Base-by-base conservation (phyloP, 2,888 invertebrate genomes). In the Pristionchus fissidentatus region DNA sequence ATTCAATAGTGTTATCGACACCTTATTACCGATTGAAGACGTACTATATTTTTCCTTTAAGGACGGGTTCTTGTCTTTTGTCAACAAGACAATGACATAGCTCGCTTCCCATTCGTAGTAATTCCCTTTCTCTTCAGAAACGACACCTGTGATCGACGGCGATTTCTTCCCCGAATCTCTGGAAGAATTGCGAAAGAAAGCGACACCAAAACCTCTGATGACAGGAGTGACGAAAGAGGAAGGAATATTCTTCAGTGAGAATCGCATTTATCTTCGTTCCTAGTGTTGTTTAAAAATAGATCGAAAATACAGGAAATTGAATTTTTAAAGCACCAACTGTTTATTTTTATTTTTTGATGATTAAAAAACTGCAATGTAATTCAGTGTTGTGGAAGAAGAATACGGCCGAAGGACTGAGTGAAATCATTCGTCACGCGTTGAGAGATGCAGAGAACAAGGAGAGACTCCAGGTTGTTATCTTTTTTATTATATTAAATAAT, bases 301-400 rank as follows among this genome's bases (percentile, higher is more conserved):
- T n/a, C n/a, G n/a, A n/a, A n/a, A n/a, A n/a, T n/a, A n/a, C n/a
- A n/a, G n/a, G n/a, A n/a, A n/a, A n/a, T n/a, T n/a, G n/a, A n/a
- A n/a, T n/a, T n/a, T n/a, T n/a, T n/a, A n/a, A n/a, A n/a, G n/a
- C n/a, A n/a, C n/a, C n/a, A n/a, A n/a, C n/a, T n/a, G n/a, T n/a
- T n/a, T n/a, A n/a, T n/a, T n/a, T n/a, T n/a, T n/a, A n/a, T 87
- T 43, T 26, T 2, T 15, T 29, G 19, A 29, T 26, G 41, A 38
- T 32, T 73, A 19, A 73, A 73, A 46, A 13, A n/a, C 19, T 66
- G 19, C 41, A n/a, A n/a, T 60, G 5, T 35, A 29, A 46, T 66
- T 87, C 86, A n/a, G 62, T 88, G 19, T 83, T 85, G 41, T 78
- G 86, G 3, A 55, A 86, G 57, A 75, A 75, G 46, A 43, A 60